phyloP scores from a whole-genome alignment of 2,888 invertebrate genomes.

The Coenonympha arcania region DNA sequence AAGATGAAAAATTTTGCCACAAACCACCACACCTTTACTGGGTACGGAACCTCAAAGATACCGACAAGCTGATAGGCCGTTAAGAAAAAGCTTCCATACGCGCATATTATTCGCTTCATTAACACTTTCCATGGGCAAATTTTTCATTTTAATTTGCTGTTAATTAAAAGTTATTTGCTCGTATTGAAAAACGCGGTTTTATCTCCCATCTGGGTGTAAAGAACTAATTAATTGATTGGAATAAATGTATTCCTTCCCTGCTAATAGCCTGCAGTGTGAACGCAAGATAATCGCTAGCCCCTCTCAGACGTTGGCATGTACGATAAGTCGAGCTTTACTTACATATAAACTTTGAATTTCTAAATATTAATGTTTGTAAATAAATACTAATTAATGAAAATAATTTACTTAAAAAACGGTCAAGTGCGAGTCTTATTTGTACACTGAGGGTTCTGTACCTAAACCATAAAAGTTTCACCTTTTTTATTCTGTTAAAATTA shows the following conservation, averaged over 20 bases:
- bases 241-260: constrained; percentile 49
- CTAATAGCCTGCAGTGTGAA: constrained; percentile 56
- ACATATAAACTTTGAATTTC: neutral
- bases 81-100: constrained; percentile 42
- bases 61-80: constrained; percentile 48
- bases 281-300: constrained; percentile 56
- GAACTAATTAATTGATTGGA: constrained; percentile 67
- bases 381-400: neutral
- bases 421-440: no score
- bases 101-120: constrained; percentile 47
- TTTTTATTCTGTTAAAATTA: no score
- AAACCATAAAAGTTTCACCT: no score
- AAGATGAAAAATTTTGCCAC: neutral
- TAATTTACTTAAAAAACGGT: no score
- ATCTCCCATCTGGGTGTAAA: constrained; percentile 60
- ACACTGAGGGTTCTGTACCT: no score
- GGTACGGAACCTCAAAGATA: neutral
- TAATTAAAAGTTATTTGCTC: constrained; percentile 48
- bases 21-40: neutral
- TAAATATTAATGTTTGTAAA: neutral
- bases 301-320: constrained; percentile 52
- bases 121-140: constrained; percentile 44
- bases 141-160: constrained; percentile 62
- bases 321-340: constrained; percentile 27
- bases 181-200: constrained; percentile 43